Percentiles rank a stretch among this genome's conserved stretches.
Evolutionary conservation across 2,113 vertebrate species (phyloP).

Genomic region (Tor tambroides): DNA sequence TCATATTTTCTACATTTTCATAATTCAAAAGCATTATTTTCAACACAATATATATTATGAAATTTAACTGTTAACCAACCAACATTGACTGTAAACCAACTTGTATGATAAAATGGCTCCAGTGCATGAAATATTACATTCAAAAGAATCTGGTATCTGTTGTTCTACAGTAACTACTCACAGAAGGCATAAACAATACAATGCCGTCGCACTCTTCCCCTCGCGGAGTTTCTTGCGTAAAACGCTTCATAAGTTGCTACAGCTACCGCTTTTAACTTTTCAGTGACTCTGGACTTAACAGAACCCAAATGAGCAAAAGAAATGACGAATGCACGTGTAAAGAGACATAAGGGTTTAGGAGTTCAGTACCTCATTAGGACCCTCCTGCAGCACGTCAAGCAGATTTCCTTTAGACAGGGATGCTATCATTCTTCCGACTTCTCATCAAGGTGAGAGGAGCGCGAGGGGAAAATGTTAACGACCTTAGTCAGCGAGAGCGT

Average conservation of each 20-base stretch:
- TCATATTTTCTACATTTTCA: not conserved
- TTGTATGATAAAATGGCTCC: too few relatives aligned
- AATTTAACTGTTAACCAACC: too few relatives aligned
- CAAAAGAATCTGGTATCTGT: not conserved
- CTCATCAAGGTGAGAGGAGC: constrained; percentile 41
- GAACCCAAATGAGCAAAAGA: not conserved
- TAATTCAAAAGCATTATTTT: not conserved
- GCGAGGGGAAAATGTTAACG: not conserved
- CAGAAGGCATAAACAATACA: not conserved
- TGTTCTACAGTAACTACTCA: not conserved
- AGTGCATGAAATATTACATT: not conserved
- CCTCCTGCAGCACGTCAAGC: constrained; percentile 89
- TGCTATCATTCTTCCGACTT: constrained; percentile 85
- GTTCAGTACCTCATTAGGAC: constrained; percentile 89
- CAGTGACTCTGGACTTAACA: not conserved
- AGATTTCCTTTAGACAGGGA: constrained; percentile 88
- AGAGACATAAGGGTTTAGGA: not conserved
- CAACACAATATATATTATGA: too few relatives aligned
- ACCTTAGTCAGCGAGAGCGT: not conserved
- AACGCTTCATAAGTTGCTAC: not conserved
- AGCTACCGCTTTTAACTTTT: not conserved
- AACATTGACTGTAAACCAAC: too few relatives aligned
- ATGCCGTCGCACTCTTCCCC: not conserved
- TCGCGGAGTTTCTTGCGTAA: not conserved
- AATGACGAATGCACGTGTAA: not conserved